A percentile compares a stretch with the other conserved stretches of the same genome.
Conservation (phyloP, 2,888 invertebrate genomes). For the Autographa pulchrina region DNA sequence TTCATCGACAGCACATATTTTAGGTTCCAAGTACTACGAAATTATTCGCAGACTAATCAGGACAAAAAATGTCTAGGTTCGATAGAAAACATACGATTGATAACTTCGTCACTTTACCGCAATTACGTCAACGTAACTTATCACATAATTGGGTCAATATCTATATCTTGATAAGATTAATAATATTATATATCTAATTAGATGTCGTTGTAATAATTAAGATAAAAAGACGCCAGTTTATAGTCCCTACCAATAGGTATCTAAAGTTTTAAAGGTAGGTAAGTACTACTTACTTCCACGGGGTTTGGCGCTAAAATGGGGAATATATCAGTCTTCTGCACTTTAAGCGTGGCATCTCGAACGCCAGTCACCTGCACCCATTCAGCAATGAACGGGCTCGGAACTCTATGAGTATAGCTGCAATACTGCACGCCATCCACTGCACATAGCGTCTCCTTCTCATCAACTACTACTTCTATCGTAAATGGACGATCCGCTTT, state of each 20-base stretch:
- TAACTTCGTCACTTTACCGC: background rate
- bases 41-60: background rate
- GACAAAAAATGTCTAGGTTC: background rate
- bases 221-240: background rate
- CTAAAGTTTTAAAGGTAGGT: background rate
- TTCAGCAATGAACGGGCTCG: slow-evolving; percentile 70
- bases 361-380: slow-evolving; percentile 90
- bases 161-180: background rate
- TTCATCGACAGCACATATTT: no score
- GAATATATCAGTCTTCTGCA: slow-evolving; percentile 89
- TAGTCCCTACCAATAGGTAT: background rate
- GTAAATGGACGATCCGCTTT: slow-evolving; percentile 84
- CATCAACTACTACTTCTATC: slow-evolving; percentile 90
- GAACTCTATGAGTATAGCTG: slow-evolving; percentile 90
- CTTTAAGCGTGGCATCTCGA: slow-evolving; percentile 91
- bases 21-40: no score
- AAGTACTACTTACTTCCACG: slow-evolving; percentile 73
- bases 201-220: background rate
- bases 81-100: background rate
- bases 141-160: background rate
- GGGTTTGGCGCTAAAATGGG: slow-evolving; percentile 73
- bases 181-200: background rate
- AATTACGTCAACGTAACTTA: background rate
- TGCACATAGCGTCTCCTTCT: slow-evolving; percentile 91
- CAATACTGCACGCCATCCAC: slow-evolving; percentile 94